Conservation (phyloP, 2,797 vertebrate genomes). For the Decapterus maruadsi region DNA sequence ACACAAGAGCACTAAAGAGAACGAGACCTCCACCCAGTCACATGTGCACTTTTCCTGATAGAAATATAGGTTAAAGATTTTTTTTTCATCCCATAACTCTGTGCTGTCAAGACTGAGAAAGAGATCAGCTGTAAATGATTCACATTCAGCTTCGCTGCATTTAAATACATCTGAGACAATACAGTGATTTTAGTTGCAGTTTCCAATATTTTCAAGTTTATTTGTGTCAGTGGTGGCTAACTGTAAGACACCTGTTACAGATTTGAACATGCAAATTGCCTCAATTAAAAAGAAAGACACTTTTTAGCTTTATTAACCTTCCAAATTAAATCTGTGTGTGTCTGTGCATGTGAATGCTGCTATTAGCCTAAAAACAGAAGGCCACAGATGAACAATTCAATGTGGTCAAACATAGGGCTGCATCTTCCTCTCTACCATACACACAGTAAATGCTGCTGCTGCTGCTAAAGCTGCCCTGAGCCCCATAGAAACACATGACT, state of each 20-base stretch:
- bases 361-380: conserved; percentile 4
- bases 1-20: conserved; percentile 49
- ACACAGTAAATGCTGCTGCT: not conserved
- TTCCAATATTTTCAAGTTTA: conserved; percentile 10
- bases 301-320: conserved; percentile 7
- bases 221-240: not conserved
- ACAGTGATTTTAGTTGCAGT: not conserved
- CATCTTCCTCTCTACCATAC: not conserved
- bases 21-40: conserved; percentile 21
- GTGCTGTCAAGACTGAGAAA: not conserved
- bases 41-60: conserved; percentile 24
- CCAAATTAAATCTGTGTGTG: not conserved
- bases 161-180: not conserved
- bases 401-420: conserved; percentile 18
- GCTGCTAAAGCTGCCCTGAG: conserved; percentile 43
- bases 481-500: conserved; percentile 65
- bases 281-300: not conserved
- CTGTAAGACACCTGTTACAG: conserved; percentile 10
- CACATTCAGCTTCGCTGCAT: not conserved
- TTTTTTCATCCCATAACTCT: conserved; percentile 20
- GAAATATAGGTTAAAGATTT: conserved; percentile 46
- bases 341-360: not conserved
- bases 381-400: not conserved
- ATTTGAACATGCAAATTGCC: conserved; percentile 1
- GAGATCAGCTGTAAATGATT: conserved; percentile 14